Evolutionary conservation across 1,140 invertebrate species (phyloP), one percentile per base, ranked within the genome.

Genomic region (Hylyphantes graminicola): DNA sequence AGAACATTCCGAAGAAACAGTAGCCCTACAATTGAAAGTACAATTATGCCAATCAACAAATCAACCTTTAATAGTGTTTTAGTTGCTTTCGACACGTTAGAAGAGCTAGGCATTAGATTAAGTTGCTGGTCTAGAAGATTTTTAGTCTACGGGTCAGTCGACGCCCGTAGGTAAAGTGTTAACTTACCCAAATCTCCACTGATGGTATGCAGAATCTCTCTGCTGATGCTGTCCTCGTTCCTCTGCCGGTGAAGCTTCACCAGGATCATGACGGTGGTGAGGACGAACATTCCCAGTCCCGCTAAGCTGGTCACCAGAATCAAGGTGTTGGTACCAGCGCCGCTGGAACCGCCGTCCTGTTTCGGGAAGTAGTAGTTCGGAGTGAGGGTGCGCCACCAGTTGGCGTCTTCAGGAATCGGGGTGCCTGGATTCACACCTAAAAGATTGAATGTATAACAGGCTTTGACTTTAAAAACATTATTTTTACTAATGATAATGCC

Each of bases 301-400:
- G 86, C 86, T 19, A 87, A 55, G 19, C 85, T 85, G 0, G 81
- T 86, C n/a, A 87, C 61, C 21, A 87, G 51, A 13, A 87, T 87
- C 17, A 86, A 75, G 12, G 85, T 86, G 35, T 86, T 85, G 57
- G 86, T 87, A 0, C 85, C 85, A 15, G 76, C 68, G 0, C 70
- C 68, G 35, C 35, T 35, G 4, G 72, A 70, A 10, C 74, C 54
- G 7, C 59, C 17, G 0, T 75, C 77, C 0, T 72, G 21, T 65
- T 85, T 86, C 0, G 85, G 81, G 13, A 77, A 82, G 21, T 86
- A 87, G 55, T 87, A 86, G n/a, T 86, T 87, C 7, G 86, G 86
- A 13, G 86, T 86, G 59, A 87, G 53, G 19, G 85, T 85, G 51
- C 77, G 35, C 86, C 86, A 87, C 86, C 86, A 85, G 48, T 86